Evolutionary conservation across 2,797 vertebrate species (phyloP).

Genomic region (Rhinella marina): DNA sequence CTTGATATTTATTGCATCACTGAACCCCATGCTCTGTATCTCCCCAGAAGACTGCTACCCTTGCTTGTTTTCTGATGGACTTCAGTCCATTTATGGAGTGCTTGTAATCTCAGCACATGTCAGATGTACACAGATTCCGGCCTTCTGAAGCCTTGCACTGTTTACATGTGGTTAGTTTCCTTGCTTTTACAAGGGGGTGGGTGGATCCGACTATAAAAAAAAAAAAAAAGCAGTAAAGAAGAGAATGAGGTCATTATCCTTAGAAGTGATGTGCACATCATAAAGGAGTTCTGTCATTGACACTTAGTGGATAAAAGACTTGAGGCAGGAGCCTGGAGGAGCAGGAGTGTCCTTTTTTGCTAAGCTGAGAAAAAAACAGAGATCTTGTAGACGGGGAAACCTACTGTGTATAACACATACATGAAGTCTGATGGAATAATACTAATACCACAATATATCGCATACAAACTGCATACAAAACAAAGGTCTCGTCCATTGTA

Average conservation of each 20-base stretch:
- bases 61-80: neutral
- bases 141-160: neutral
- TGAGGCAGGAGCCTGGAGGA: conserved; percentile 7
- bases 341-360: conserved; percentile 13
- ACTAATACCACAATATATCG: neutral
- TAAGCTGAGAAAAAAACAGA: conserved; percentile 14
- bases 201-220: neutral
- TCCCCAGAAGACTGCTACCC: neutral
- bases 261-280: neutral
- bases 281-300: conserved; percentile 22
- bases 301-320: conserved; percentile 36
- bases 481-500: neutral
- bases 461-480: too few relatives aligned
- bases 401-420: neutral
- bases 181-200: conserved; percentile 33
- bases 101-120: neutral
- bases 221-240: neutral
- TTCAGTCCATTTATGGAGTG: neutral
- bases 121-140: neutral
- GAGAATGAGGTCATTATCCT: conserved; percentile 19
- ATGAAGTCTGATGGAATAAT: neutral
- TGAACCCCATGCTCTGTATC: neutral
- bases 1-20: neutral
- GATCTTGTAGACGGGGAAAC: neutral
- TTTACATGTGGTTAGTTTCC: conserved; percentile 16